These are phyloP conservation scores for Baccha elongata DNA, from an alignment of 2,888 invertebrate genomes.

Conservation along the genomic window DNA sequence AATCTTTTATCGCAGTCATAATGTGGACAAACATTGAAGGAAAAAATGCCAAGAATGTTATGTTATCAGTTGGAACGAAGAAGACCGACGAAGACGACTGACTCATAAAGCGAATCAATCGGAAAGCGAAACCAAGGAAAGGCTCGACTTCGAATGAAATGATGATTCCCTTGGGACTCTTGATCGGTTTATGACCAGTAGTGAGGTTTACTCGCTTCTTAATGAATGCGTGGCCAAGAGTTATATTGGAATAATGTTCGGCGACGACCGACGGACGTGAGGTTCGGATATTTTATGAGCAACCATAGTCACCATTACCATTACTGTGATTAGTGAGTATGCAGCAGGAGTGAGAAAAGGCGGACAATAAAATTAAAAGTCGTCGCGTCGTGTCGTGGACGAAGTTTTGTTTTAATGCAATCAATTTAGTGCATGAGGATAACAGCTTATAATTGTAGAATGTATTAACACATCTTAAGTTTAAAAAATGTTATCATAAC, in stretches of 20 bases:
- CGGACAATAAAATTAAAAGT: conserved; percentile 29
- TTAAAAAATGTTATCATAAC: conserved; percentile 10
- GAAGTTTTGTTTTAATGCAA: too few species aligned
- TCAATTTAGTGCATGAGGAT: conserved; percentile 20
- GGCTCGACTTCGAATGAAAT: conserved; percentile 35
- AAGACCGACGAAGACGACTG: neutral
- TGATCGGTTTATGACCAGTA: conserved; percentile 59
- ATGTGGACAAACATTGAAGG: conserved; percentile 64
- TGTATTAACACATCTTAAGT: conserved; percentile 35
- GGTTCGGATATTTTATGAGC: neutral
- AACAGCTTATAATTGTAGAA: conserved; percentile 33
- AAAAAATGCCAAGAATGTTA: conserved; percentile 61
- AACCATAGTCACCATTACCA: neutral
- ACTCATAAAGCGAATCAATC: conserved; percentile 57
- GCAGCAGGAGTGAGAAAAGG: conserved; percentile 53
- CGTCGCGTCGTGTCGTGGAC: conserved; percentile 1
- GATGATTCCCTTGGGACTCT: conserved; percentile 41
- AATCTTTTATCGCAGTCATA: conserved; percentile 69
- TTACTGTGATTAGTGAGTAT: conserved; percentile 34
- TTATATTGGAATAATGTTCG: conserved; percentile 31
- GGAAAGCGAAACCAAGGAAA: conserved; percentile 15
- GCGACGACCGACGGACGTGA: conserved; percentile 15
- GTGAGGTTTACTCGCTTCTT: conserved; percentile 55
- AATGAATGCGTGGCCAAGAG: conserved; percentile 66
- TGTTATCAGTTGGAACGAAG: conserved; percentile 50